phyloP scores from a whole-genome alignment of 1,140 invertebrate species.

The Akabosia matsudoensis region DNA sequence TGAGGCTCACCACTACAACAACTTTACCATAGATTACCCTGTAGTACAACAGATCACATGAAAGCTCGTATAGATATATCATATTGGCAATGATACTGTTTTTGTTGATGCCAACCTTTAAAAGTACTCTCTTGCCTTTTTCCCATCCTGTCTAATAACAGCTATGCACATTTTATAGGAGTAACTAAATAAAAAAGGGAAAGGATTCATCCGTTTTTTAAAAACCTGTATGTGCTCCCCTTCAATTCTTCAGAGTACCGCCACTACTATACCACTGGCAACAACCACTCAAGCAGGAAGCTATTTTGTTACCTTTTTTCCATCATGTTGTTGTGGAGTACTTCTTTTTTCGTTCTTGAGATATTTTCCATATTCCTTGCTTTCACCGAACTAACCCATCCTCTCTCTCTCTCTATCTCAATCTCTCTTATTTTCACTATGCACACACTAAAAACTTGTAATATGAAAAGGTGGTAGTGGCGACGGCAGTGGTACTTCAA shows the following conservation, averaged over 20 bases:
- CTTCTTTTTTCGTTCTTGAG: slow-evolving; percentile 3
- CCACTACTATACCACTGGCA: neutral
- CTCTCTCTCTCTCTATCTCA: neutral
- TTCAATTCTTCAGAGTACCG: neutral
- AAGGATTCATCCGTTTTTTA: neutral
- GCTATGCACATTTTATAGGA: neutral
- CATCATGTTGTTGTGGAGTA: neutral
- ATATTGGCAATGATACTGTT: too few species aligned
- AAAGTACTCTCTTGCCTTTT: neutral
- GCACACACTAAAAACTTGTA: neutral
- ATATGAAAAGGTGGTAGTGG: neutral
- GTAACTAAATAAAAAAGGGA: neutral
- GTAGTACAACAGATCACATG: too few species aligned
- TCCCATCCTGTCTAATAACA: neutral
- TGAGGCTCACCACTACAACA: too few species aligned
- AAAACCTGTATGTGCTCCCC: neutral
- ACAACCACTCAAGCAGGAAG: slow-evolving; percentile 12
- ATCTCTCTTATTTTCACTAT: too few species aligned
- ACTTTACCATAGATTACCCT: too few species aligned
- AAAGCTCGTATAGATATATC: too few species aligned
- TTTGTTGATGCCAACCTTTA: too few species aligned
- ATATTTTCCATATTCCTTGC: neutral
- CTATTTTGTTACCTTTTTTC: slow-evolving; percentile 22
- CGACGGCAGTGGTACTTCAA: too few species aligned
- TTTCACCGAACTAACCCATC: neutral